Percentiles rank a stretch among this genome's conserved stretches.
phyloP scores from a whole-genome alignment of 2,888 invertebrate species.

The Sarcophaga variegata region DNA sequence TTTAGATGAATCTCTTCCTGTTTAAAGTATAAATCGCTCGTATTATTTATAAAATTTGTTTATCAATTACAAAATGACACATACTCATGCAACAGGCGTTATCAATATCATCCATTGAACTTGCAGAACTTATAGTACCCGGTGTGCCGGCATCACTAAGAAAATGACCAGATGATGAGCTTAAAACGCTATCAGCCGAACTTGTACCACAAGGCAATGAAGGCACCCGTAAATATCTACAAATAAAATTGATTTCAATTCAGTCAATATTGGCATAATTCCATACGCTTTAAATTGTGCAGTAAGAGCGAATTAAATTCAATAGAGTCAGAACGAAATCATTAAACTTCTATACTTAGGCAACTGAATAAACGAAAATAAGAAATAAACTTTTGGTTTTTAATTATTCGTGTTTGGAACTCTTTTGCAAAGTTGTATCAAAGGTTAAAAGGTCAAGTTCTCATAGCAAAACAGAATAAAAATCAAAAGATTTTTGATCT shows the following conservation, averaged over 20 bases:
- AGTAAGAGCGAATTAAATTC: too few relatives aligned
- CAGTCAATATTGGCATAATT: not conserved
- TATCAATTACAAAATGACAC: conserved; percentile 3
- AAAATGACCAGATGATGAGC: conserved; percentile 81
- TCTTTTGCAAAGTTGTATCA: too few relatives aligned
- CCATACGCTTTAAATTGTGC: too few relatives aligned
- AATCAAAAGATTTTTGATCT: too few relatives aligned
- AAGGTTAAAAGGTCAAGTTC: too few relatives aligned
- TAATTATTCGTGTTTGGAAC: too few relatives aligned
- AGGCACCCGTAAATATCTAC: conserved; percentile 83
- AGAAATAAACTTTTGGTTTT: too few relatives aligned
- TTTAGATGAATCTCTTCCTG: conserved; percentile 80
- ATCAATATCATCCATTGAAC: conserved; percentile 87
- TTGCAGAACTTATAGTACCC: conserved; percentile 87
- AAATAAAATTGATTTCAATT: not conserved
- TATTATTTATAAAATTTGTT: conserved; percentile 7
- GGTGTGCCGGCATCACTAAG: conserved; percentile 85
- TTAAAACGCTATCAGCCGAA: conserved; percentile 83
- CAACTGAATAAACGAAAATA: too few relatives aligned
- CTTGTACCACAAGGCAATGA: conserved; percentile 82
- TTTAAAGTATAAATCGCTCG: conserved; percentile 12
- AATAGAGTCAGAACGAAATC: too few relatives aligned
- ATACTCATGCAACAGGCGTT: conserved; percentile 69
- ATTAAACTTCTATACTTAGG: too few relatives aligned
- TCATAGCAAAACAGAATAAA: too few relatives aligned